These are phyloP conservation scores for Sparidentex hasta DNA, from an alignment of 2,797 vertebrate species.

Conservation along the genomic window DNA sequence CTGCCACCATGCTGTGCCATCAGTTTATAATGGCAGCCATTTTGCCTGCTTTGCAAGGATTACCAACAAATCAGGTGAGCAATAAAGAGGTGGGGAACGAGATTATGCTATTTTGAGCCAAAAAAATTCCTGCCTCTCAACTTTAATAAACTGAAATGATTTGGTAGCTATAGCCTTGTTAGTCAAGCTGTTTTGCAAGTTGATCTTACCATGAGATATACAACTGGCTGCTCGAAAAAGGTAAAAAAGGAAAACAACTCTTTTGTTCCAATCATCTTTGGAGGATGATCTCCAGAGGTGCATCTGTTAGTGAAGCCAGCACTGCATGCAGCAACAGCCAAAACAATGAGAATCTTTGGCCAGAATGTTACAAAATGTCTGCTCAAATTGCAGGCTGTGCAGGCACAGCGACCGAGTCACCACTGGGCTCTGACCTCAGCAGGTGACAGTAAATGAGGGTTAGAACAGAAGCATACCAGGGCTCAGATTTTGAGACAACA, in stretches of 20 bases:
- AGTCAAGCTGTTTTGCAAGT: constrained; percentile 45
- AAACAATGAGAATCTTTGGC: constrained; percentile 40
- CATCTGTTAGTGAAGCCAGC: constrained; percentile 43
- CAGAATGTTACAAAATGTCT: constrained; percentile 39
- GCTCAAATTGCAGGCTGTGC: constrained; percentile 39
- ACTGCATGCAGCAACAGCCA: constrained; percentile 38
- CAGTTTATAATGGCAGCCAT: constrained; percentile 53
- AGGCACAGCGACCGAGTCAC: constrained; percentile 1
- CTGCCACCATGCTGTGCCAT: constrained; percentile 51
- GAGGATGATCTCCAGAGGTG: constrained; percentile 42
- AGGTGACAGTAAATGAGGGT: constrained; percentile 49
- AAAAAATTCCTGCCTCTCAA: constrained; percentile 25
- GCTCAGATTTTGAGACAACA: constrained; percentile 19
- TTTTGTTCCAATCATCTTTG: constrained; percentile 60
- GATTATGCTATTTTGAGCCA: constrained; percentile 35
- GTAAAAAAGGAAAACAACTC: constrained; percentile 32
- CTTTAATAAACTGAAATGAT: constrained; percentile 44
- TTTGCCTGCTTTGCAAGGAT: constrained; percentile 43
- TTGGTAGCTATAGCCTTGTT: constrained; percentile 18
- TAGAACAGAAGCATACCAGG: constrained; percentile 23
- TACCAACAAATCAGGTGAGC: constrained; percentile 53
- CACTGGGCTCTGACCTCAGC: constrained; percentile 52
- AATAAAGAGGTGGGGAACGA: constrained; percentile 43
- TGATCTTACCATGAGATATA: constrained; percentile 46
- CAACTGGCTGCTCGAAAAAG: constrained; percentile 21